A percentile compares a stretch with the other conserved stretches of the same genome.
phyloP scores from a whole-genome alignment of 2,797 vertebrate species.

The Molothrus ater region DNA sequence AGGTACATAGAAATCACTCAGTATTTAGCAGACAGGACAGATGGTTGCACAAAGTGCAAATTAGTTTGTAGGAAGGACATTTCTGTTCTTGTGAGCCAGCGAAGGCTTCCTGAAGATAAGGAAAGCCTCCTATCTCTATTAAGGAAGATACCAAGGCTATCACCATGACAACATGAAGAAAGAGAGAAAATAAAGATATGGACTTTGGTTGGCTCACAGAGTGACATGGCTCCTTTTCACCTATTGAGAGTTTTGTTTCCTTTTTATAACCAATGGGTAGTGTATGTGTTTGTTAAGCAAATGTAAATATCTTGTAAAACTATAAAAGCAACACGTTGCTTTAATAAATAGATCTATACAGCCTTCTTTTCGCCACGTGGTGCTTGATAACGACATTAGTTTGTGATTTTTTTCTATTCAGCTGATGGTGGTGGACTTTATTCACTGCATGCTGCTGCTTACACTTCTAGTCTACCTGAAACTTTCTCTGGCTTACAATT shows the following conservation, averaged over 20 bases:
- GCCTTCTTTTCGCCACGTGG: neutral
- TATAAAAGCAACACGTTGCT: neutral
- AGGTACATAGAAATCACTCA: neutral
- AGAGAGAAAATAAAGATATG: neutral
- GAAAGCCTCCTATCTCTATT: neutral
- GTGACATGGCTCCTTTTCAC: neutral
- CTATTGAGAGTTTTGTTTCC: neutral
- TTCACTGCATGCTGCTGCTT: neutral
- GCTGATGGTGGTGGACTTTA: neutral
- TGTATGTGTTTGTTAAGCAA: neutral
- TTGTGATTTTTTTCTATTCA: neutral
- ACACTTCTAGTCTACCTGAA: neutral
- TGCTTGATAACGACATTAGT: neutral
- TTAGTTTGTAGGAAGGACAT: neutral
- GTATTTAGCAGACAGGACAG: neutral
- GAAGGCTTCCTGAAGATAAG: neutral
- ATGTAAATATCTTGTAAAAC: neutral
- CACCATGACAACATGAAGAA: neutral
- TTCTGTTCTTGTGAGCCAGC: neutral
- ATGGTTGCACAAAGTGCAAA: neutral
- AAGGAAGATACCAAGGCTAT: neutral
- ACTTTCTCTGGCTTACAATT: neutral
- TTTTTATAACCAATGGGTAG: neutral
- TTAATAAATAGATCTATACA: neutral
- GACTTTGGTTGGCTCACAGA: neutral